phyloP scores from a whole-genome alignment of 2,888 invertebrate species.

The Zygaena filipendulae region DNA sequence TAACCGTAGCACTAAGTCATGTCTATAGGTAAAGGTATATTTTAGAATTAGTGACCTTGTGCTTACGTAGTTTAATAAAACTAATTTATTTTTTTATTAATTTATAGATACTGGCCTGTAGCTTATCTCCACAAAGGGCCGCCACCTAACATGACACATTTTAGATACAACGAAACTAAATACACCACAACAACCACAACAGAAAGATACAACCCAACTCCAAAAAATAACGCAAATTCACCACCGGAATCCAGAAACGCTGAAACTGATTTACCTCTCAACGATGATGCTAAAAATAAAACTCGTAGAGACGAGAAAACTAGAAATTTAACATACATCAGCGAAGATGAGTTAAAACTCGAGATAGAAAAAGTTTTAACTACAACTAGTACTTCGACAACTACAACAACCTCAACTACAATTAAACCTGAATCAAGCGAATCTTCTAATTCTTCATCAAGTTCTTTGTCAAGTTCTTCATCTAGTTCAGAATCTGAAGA shows the following conservation, averaged over 20 bases:
- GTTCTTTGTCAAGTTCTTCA: conserved; percentile 19
- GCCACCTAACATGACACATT: conserved; percentile 78
- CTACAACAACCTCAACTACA: conserved; percentile 10
- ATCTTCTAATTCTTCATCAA: conserved; percentile 17
- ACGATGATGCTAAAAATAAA: conserved; percentile 24
- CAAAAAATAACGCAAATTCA: conserved; percentile 11
- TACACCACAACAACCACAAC: conserved; percentile 19
- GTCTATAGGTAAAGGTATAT: too few relatives aligned
- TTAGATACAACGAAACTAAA: conserved; percentile 45
- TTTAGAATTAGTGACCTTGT: too few relatives aligned
- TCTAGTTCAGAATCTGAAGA: conserved; percentile 15
- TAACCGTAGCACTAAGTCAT: too few relatives aligned
- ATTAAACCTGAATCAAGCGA: conserved; percentile 14
- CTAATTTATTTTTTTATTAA: too few relatives aligned
- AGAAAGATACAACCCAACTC: conserved; percentile 13
- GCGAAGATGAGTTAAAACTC: conserved; percentile 23
- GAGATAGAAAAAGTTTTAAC: conserved; percentile 19
- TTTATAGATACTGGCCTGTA: conserved; percentile 82
- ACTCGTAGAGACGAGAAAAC: conserved; percentile 43
- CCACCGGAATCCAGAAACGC: conserved; percentile 12
- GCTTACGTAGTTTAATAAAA: too few relatives aligned
- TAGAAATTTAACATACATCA: conserved; percentile 32
- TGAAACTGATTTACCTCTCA: conserved; percentile 16
- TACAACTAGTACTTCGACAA: conserved; percentile 19
- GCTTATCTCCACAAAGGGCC: conserved; percentile 83